Conservation (phyloP, 2,797 vertebrate genomes). For the Calcarius lapponicus region DNA sequence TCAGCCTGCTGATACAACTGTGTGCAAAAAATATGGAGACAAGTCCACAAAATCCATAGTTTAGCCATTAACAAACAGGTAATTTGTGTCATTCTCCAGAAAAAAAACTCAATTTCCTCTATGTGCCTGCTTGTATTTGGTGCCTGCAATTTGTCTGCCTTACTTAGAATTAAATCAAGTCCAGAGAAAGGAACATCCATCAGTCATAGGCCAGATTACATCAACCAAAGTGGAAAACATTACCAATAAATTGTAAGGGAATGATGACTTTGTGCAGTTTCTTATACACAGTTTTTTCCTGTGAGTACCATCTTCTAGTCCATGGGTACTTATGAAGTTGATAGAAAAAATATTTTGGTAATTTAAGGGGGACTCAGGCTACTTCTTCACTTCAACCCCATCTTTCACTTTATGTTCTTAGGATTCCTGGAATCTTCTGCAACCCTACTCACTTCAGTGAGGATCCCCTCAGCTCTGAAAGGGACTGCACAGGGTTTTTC, state of each 20-base stretch:
- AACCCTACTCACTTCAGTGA: neutral
- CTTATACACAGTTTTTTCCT: neutral
- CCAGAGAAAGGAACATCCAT: neutral
- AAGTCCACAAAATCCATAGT: neutral
- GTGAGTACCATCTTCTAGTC: neutral
- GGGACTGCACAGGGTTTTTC: fast-evolving
- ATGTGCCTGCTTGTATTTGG: neutral
- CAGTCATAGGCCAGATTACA: neutral
- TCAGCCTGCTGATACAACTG: neutral
- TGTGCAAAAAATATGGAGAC: neutral
- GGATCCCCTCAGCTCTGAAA: neutral
- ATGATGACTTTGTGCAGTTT: neutral
- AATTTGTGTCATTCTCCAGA: neutral
- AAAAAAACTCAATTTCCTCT: neutral
- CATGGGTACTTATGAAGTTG: neutral
- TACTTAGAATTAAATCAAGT: slow-evolving; percentile 28
- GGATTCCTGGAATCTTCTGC: neutral
- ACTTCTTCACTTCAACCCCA: neutral
- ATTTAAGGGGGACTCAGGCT: neutral
- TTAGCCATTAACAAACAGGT: neutral
- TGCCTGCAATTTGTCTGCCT: slow-evolving; percentile 19
- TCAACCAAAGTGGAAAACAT: neutral
- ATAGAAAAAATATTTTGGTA: neutral
- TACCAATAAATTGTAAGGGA: neutral
- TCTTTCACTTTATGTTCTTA: neutral